Evolutionary conservation across 2,797 vertebrate genomes (phyloP), one percentile per base, ranked within the genome.

Genomic region (Spinus pinus): DNA sequence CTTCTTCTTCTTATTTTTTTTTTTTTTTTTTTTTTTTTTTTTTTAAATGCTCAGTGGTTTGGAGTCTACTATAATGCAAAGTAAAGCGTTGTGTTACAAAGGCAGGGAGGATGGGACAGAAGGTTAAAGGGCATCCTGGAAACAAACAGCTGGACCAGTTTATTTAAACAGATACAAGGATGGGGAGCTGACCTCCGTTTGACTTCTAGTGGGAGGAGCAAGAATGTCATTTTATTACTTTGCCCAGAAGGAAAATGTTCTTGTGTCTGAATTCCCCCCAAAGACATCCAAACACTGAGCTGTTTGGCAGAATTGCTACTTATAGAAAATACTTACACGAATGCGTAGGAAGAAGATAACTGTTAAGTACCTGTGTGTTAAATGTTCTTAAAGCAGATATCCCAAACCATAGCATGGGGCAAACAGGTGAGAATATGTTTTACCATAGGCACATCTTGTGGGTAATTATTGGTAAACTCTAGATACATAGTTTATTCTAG

Each of bases 111-210:
- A 98, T 98, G 96, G 98, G 97, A 97, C 96, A 93, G 97, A 98
- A 98, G 98, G 98, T 98, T 98, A 98, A 98, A 98, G 98, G 98
- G 98, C 98, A 97, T 98, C 98, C 98, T 98, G 98, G 98, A 98
- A 98, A 98, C 98, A 98, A 99, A 99, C 98, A 99, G 98, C 98
- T 98, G 98, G 98, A 98, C 98, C 97, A 98, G 98, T 99, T 99
- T 99, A 98, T 98, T 99, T 98, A 99, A 99, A 99, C 98, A 98
- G 98, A 98, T 98, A 98, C 96, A 97, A 97, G 97, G 97, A 97
- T 97, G 97, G 97, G 97, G 97, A 98, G 96, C 97, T 99, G 98
- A 99, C 98, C 98, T 98, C 95, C 91, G 88, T 98, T 98, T 99
- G 98, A 99, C 98, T 98, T 95, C 92, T 44, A 86, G 97, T 98